phyloP scores from a whole-genome alignment of 1,140 invertebrate species.

The Drosophila asahinai region DNA sequence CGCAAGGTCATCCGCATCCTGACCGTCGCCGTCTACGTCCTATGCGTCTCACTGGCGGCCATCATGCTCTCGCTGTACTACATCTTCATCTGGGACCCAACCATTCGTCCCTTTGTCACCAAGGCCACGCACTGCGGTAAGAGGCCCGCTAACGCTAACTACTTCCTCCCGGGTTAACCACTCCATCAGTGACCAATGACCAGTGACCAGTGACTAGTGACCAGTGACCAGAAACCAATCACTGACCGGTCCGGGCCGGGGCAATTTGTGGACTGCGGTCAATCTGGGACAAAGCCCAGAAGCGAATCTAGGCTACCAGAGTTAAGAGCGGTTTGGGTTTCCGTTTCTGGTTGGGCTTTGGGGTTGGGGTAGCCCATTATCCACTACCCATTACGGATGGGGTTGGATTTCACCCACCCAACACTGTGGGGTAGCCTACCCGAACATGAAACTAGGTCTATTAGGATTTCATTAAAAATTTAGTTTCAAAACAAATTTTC shows the following conservation, averaged over 20 bases:
- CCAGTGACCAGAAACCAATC: conserved; percentile 32
- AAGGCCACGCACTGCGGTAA: conserved; percentile 84
- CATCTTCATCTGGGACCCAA: conserved; percentile 97
- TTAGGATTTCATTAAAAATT: background rate
- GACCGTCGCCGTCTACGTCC: conserved; percentile 97
- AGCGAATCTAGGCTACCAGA: conserved; percentile 56
- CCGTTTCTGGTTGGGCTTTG: conserved; percentile 5
- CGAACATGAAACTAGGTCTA: background rate
- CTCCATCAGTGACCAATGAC: conserved; percentile 4
- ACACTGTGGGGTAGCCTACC: too few species aligned
- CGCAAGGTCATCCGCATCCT: conserved; percentile 96
- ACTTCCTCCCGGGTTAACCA: background rate
- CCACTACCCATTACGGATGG: conserved; percentile 15
- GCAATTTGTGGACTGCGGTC: conserved; percentile 53
- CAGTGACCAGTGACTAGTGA: conserved; percentile 1
- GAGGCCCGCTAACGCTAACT: conserved; percentile 1
- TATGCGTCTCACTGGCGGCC: conserved; percentile 97
- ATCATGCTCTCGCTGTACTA: conserved; percentile 98
- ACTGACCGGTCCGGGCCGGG: background rate
- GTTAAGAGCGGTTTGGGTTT: conserved; percentile 10
- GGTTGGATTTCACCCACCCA: conserved; percentile 9
- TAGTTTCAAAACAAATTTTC: background rate
- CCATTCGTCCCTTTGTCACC: conserved; percentile 81
- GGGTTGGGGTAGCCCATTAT: conserved; percentile 4
- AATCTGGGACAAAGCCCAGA: conserved; percentile 56